Base-by-base conservation (phyloP, 2,113 vertebrate genomes). In the Psophia crepitans region DNA sequence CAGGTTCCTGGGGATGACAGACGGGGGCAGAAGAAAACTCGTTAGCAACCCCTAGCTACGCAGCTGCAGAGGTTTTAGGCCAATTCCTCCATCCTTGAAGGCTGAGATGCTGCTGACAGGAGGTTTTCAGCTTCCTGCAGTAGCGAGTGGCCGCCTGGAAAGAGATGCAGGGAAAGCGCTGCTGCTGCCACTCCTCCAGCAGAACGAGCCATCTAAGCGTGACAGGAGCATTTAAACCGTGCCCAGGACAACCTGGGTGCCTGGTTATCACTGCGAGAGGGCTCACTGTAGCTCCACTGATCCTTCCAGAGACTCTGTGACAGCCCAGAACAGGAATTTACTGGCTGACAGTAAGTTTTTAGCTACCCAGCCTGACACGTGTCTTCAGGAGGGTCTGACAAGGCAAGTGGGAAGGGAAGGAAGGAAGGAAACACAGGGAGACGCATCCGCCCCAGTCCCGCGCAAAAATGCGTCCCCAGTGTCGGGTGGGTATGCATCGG, bases 401-500 rank as follows among this genome's bases (percentile, higher is more conserved):
- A 27, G 32, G 23, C 28, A 11, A 33, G 18, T 0, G 0, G 63
- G 18, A 28, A 54, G 18, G n/a, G 35, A 16, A 44, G 44, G 70
- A 35, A 70, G 37, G 33, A 58, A 73, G 41, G 8, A 68, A 64
- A 66, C 0, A 6, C 22, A 63, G 39, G 39, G 35, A 37, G 65
- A 41, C 5, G 14, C 30, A 19, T 28, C 43, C 3, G 1, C 27
- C 28, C 41, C 63, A 49, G 56, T 41, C 51, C 41, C 14, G 12
- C 35, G 18, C 39, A 56, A n/a, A n/a, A 41, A 53, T 9, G 6
- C 8, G 3, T 9, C 15, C 41, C 37, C 37, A 1, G 12, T 2
- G 1, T 5, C 4, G 1, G 2, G 37, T n/a, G 30, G 12, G 4
- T 1, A 2, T 6, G 9, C 2, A 5, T 1, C 37, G 30, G 23